Percentiles rank a stretch among this genome's conserved stretches.
Conservation (phyloP, 2,888 invertebrate species). For the Apodemia hepburni region DNA sequence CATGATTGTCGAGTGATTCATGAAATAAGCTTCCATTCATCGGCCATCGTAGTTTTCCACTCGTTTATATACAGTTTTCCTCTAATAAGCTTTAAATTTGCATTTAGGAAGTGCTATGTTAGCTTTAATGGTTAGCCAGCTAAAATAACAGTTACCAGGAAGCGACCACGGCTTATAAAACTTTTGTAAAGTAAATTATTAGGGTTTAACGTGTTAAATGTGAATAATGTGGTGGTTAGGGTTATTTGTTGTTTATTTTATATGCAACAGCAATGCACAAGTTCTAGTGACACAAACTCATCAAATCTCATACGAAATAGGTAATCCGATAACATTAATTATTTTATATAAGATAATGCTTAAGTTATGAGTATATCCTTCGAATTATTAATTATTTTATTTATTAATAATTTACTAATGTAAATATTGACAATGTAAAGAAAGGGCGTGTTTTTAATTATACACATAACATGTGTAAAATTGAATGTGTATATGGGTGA, state of each 20-base stretch:
- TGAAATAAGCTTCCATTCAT: constrained; percentile 18
- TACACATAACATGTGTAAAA: too few species aligned
- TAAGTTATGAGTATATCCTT: too few species aligned
- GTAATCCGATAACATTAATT: constrained; percentile 38
- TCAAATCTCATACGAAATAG: constrained; percentile 52
- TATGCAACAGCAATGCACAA: constrained; percentile 42
- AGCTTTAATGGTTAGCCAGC: not conserved
- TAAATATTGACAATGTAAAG: too few species aligned
- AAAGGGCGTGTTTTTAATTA: too few species aligned
- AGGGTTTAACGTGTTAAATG: not conserved
- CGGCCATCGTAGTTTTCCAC: constrained; percentile 9
- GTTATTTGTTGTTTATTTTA: constrained; percentile 32
- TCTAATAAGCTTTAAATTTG: not conserved
- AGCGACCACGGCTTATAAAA: not conserved
- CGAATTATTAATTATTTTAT: too few species aligned
- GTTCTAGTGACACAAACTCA: constrained; percentile 38
- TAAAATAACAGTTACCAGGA: not conserved
- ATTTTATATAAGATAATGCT: not conserved
- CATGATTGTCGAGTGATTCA: constrained; percentile 33
- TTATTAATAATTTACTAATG: too few species aligned
- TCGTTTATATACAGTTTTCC: not conserved
- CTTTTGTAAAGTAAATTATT: not conserved
- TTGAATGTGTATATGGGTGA: too few species aligned
- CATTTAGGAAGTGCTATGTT: not conserved
- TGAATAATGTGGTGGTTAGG: constrained; percentile 22